phyloP scores from a whole-genome alignment of 2,888 invertebrate genomes.

The Electrophaes corylata region DNA sequence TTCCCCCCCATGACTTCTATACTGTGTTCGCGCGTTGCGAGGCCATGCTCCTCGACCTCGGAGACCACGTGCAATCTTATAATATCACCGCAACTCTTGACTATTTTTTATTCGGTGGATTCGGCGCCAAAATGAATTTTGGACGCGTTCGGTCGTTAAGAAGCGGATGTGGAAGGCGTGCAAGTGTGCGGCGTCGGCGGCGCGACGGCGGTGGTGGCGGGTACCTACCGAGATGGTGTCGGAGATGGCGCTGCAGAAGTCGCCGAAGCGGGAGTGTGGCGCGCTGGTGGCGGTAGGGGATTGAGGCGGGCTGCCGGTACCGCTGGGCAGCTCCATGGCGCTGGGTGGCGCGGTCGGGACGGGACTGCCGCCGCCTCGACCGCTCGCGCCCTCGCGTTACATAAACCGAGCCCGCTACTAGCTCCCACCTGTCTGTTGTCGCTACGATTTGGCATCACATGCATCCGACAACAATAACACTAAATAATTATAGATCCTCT shows the following conservation, averaged over 20 bases:
- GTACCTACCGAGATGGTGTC: slow-evolving; percentile 81
- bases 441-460: slow-evolving; percentile 76
- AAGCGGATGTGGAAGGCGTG: slow-evolving; percentile 41
- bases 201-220: slow-evolving; percentile 30
- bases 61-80: slow-evolving; percentile 78
- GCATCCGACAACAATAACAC: slow-evolving; percentile 79
- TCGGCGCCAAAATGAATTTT: slow-evolving; percentile 65
- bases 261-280: slow-evolving; percentile 72
- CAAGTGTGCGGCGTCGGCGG: slow-evolving; percentile 35
- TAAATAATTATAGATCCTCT: slow-evolving; percentile 78
- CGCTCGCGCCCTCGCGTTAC: slow-evolving; percentile 68
- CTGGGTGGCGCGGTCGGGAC: slow-evolving; percentile 62
- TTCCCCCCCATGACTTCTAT: slow-evolving; percentile 70
- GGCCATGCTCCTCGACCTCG: slow-evolving; percentile 65
- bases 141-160: slow-evolving; percentile 50
- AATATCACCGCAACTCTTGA: slow-evolving; percentile 66
- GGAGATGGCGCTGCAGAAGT: slow-evolving; percentile 81
- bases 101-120: slow-evolving; percentile 49
- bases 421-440: slow-evolving; percentile 80
- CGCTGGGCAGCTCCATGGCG: slow-evolving; percentile 71
- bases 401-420: slow-evolving; percentile 69
- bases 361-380: slow-evolving; percentile 71
- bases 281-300: slow-evolving; percentile 44
- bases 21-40: slow-evolving; percentile 56
- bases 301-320: slow-evolving; percentile 59